Evolutionary conservation across 2,888 invertebrate genomes (phyloP).

Genomic region (Tenthredo livida): DNA sequence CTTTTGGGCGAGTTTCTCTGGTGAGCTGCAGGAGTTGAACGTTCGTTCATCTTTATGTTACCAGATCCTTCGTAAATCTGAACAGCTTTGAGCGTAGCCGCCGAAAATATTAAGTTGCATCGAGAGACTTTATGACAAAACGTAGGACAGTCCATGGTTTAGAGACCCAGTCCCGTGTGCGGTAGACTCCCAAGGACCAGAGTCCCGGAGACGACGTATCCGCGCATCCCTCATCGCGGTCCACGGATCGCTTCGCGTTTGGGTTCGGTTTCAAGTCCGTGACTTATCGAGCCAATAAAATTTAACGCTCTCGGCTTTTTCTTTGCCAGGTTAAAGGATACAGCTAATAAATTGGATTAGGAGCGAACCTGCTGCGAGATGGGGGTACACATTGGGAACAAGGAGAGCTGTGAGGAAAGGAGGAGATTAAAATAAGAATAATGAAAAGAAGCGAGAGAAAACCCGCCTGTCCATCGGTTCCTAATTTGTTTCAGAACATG

Average conservation of each 20-base stretch:
- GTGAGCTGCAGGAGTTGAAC: conserved; percentile 40
- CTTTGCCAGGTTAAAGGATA: conserved; percentile 61
- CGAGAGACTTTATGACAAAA: conserved; percentile 61
- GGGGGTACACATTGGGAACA: conserved; percentile 41
- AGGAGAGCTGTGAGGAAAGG: background rate
- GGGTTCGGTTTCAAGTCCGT: conserved; percentile 68
- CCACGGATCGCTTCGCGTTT: conserved; percentile 50
- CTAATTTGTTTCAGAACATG: conserved; percentile 66
- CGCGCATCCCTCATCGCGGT: conserved; percentile 51
- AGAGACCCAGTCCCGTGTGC: conserved; percentile 28
- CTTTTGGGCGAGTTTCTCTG: conserved; percentile 15
- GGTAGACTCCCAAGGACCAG: conserved; percentile 17
- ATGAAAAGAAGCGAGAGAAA: conserved; percentile 20
- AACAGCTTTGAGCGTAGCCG: conserved; percentile 61
- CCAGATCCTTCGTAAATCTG: conserved; percentile 66
- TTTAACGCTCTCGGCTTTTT: conserved; percentile 63
- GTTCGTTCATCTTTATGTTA: conserved; percentile 66
- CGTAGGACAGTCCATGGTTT: conserved; percentile 54
- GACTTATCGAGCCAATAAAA: conserved; percentile 69
- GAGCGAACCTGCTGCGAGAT: conserved; percentile 57
- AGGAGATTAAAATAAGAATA: background rate
- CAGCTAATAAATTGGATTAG: conserved; percentile 64
- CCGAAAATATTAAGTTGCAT: conserved; percentile 68
- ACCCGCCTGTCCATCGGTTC: conserved; percentile 61
- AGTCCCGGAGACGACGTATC: conserved; percentile 36